Base-by-base conservation (phyloP, 2,797 vertebrate species). In the Ibycter americanus region DNA sequence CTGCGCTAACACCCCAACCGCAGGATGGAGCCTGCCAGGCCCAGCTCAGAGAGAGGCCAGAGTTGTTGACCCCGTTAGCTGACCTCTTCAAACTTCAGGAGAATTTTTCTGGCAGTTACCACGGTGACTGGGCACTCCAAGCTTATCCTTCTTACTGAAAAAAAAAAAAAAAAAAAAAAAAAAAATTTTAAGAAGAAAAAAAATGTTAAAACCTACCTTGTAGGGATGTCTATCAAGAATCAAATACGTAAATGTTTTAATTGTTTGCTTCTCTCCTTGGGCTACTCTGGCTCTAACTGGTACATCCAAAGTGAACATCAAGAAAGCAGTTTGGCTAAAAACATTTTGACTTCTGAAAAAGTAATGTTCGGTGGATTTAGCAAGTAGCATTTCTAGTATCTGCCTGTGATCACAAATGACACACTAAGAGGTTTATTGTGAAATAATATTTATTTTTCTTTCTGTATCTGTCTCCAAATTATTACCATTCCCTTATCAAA, bases 61-160 rank as follows among this genome's bases (percentile, higher is more conserved):
- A 98, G 98, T 97, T 98, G 98, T 97, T 99, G 98, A 99, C 98
- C 99, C 99, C 92, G 96, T 98, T 98, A 98, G 98, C 98, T 99
- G 99, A 99, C 99, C 99, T 98, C 99, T 99, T 99, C 99, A 99
- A 99, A 99, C 99, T 99, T 99, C 99, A 99, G 99, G 99, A 98
- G 99, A 99, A 99, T 99, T 99, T 99, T 99, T 99, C 98, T 99
- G 99, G 99, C 99, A 99, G 99, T 99, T 99, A 98, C 99, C 99
- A 99, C 98, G 99, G 99, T 98, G 99, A 99, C 99, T 98, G 98
- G 98, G 98, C 98, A 98, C 99, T 99, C 99, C 98, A 99, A 99
- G 99, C 99, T 99, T 99, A 99, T 99, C 99, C 98, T 98, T 98
- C 99, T 99, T 99, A 99, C 99, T 98, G 98, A 98, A 98, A 98